Percentiles rank a stretch among this genome's conserved stretches.
These are phyloP conservation scores for Butorides virescens DNA, from an alignment of 2,113 vertebrate species.

Conservation along the genomic window DNA sequence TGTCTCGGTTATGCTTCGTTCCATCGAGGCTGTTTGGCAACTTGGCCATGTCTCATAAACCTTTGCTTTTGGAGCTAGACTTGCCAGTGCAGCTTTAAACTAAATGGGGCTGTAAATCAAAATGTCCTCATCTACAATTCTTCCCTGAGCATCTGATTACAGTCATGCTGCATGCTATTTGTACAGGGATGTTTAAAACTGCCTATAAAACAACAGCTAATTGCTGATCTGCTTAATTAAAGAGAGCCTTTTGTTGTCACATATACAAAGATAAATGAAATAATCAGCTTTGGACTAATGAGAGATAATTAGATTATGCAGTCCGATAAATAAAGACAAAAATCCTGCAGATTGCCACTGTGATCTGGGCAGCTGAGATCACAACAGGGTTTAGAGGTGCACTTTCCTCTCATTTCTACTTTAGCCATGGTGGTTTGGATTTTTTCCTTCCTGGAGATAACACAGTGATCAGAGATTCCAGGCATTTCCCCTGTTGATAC, in stretches of 20 bases:
- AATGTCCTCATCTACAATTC: conserved; percentile 66
- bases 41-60: not conserved
- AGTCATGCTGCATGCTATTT: conserved; percentile 78
- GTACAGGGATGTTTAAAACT: conserved; percentile 79
- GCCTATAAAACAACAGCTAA: conserved; percentile 86
- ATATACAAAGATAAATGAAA: conserved; percentile 91
- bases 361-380: conserved; percentile 39
- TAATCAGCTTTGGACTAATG: conserved; percentile 88
- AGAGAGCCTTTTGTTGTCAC: conserved; percentile 85
- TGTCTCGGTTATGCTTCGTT: not conserved
- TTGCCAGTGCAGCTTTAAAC: conserved; percentile 63
- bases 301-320: conserved; percentile 88
- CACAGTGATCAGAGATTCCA: not conserved
- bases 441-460: conserved; percentile 2
- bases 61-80: conserved; percentile 40
- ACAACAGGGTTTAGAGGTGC: not conserved
- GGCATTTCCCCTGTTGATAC: not conserved
- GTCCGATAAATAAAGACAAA: conserved; percentile 83
- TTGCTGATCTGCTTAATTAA: conserved; percentile 89
- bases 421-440: not conserved
- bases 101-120: conserved; percentile 79
- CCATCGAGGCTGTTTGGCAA: not conserved
- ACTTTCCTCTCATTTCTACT: not conserved
- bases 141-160: conserved; percentile 74
- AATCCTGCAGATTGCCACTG: conserved; percentile 64